A percentile compares a stretch with the other conserved stretches of the same genome.
Conservation (phyloP, 2,113 vertebrate species). For the Xenopus borealis region DNA sequence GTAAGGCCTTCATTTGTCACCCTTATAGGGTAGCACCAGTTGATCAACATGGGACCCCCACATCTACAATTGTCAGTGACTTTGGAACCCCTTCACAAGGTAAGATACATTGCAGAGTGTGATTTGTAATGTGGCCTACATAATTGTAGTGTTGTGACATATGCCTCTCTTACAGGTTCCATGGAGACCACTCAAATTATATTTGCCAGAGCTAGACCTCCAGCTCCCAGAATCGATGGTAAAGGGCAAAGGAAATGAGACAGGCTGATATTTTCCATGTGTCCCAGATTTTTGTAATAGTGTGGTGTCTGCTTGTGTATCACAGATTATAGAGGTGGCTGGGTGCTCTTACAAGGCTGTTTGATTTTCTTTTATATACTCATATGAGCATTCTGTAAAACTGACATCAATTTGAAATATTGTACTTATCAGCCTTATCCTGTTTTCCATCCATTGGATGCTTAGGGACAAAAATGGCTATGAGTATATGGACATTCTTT, state of each 20-base stretch:
- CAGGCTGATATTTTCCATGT: slow-evolving; percentile 17
- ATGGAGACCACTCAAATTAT: slow-evolving; percentile 58
- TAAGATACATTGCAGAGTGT: neutral
- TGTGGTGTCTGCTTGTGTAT: neutral
- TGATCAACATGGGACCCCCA: neutral
- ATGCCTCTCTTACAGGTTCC: slow-evolving; percentile 53
- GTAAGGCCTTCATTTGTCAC: neutral
- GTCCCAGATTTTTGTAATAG: neutral
- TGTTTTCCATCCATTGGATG: neutral
- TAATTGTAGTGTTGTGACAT: neutral
- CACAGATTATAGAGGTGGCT: neutral
- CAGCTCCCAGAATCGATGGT: slow-evolving; percentile 52
- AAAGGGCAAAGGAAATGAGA: slow-evolving; percentile 58
- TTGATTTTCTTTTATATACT: no score
- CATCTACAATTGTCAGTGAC: neutral
- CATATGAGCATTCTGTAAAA: no score
- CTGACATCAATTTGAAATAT: no score
- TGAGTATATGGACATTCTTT: neutral
- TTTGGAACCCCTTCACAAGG: neutral
- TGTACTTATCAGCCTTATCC: no score
- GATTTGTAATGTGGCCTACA: neutral
- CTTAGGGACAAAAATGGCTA: neutral
- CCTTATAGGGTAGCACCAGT: neutral
- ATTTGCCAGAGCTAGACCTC: slow-evolving; percentile 61
- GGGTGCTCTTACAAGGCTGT: neutral